Percentiles rank a stretch among this genome's conserved stretches.
Conservation (phyloP, 2,888 invertebrate genomes). For the Andrena fulva region DNA sequence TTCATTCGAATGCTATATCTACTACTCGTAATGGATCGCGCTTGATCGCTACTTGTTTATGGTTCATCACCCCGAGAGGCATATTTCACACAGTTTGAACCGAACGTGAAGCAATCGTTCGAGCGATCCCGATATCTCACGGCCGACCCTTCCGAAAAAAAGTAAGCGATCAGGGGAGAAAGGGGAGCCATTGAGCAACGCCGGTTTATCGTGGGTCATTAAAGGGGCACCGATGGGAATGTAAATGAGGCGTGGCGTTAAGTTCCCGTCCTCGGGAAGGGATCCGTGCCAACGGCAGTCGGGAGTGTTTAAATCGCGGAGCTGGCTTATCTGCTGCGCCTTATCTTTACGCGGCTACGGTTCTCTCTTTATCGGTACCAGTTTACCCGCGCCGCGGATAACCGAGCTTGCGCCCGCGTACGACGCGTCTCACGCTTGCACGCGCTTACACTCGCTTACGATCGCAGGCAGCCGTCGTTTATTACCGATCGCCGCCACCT, state of each 20-base stretch:
- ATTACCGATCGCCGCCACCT: neutral
- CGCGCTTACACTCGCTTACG: slow-evolving; percentile 7
- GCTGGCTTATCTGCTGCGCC: slow-evolving; percentile 54
- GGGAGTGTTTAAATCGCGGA: slow-evolving; percentile 64
- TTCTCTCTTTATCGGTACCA: slow-evolving; percentile 60
- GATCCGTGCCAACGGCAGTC: slow-evolving; percentile 52
- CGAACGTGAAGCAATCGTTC: neutral
- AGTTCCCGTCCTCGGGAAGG: slow-evolving; percentile 35
- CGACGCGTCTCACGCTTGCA: slow-evolving; percentile 18
- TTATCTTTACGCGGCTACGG: slow-evolving; percentile 63
- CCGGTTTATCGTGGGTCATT: slow-evolving; percentile 53
- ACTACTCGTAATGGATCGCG: too few species aligned
- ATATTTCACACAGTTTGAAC: neutral
- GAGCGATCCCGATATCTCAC: neutral
- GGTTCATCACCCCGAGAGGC: neutral
- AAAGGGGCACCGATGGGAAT: slow-evolving; percentile 54
- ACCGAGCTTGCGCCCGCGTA: slow-evolving; percentile 24
- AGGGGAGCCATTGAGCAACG: slow-evolving; percentile 1
- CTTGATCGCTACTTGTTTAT: neutral
- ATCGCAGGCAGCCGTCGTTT: slow-evolving; percentile 5
- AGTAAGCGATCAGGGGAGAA: neutral
- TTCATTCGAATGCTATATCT: too few species aligned
- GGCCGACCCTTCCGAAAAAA: slow-evolving; percentile 18
- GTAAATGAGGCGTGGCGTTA: slow-evolving; percentile 60
- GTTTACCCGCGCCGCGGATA: slow-evolving; percentile 34